Base-by-base conservation (phyloP, 2,797 vertebrate species). In the Naso thynnoides region DNA sequence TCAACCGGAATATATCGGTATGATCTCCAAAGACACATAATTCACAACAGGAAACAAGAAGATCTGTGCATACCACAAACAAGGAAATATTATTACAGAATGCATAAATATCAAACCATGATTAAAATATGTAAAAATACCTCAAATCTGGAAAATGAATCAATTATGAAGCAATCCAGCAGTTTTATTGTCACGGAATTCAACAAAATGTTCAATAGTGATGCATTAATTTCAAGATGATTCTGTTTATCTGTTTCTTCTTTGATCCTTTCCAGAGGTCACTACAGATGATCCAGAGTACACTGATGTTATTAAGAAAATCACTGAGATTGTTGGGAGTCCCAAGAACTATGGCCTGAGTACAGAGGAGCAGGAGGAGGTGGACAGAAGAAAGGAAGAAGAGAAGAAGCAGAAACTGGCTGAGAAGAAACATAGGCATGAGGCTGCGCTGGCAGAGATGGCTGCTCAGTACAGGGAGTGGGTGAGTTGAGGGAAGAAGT, bases 1-100 rank as follows among this genome's bases (percentile, higher is more conserved):
- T 91, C 94, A 96, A 73, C 96, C 96, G 4, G 90, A 95, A 41
- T 82, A 94, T 53, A 95, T 98, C 0, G 96, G 98, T 99, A 95
- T 56, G 7, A 8, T 47, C 11, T 19, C 18, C 27, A 36, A 27
- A 58, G 38, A 19, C 48, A 42, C 5, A 26, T 5, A 16, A 16
- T 42, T 45, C 10, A 36, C 31, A 39, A 38, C 2, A 45, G 15
- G 5, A 24, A 3, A 27, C 38, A 60, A n/a, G 14, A 7, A 1
- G 24, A 21, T 69, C 19, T 33, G 47, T 62, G 18, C 50, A 53
- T 4, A 57, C 19, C 50, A 55, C 44, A 58, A 64, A 58, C 4
- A 50, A 57, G 16, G 2, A n/a, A n/a, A n/a, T n/a, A 15, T 48
- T 18, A 38, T 2, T 55, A 16, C 13, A 45, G 5, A 31, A 19